Percentiles rank a stretch among this genome's conserved stretches.
Conservation (phyloP, 1,140 invertebrate species). For the Drosophila navojoa region DNA sequence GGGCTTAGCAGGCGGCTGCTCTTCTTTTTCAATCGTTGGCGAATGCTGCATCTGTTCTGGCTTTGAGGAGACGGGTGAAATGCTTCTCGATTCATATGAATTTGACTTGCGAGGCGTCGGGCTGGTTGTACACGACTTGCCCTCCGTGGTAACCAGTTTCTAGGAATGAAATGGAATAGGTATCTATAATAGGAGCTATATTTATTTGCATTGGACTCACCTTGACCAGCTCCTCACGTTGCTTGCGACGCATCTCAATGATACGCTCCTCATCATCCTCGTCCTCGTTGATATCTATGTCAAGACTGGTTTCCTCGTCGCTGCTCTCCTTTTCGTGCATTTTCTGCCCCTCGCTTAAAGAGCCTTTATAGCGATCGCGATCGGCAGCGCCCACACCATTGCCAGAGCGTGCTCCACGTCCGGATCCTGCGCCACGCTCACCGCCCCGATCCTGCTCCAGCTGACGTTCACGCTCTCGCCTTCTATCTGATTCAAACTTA, state of each 20-base stretch:
- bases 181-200: background rate
- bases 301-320: constrained; percentile 86
- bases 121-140: constrained; percentile 40
- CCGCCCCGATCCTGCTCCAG: constrained; percentile 60
- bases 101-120: constrained; percentile 62
- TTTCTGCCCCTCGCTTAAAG: constrained; percentile 92
- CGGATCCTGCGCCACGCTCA: constrained; percentile 51
- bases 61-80: constrained; percentile 52
- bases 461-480: constrained; percentile 65
- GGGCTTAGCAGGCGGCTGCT: constrained; percentile 52
- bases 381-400: constrained; percentile 65
- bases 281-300: constrained; percentile 93
- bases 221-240: constrained; percentile 94
- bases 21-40: constrained; percentile 40
- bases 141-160: constrained; percentile 62
- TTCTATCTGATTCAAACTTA: constrained; percentile 78
- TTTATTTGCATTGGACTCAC: constrained; percentile 83
- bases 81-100: constrained; percentile 62
- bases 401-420: constrained; percentile 69
- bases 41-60: constrained; percentile 33
- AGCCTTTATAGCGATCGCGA: constrained; percentile 86
- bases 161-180: constrained; percentile 2
- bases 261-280: constrained; percentile 98
- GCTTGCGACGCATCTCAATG: constrained; percentile 94
- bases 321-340: constrained; percentile 86